phyloP scores from a whole-genome alignment of 2,113 vertebrate species.

The Hystrix brachyura region DNA sequence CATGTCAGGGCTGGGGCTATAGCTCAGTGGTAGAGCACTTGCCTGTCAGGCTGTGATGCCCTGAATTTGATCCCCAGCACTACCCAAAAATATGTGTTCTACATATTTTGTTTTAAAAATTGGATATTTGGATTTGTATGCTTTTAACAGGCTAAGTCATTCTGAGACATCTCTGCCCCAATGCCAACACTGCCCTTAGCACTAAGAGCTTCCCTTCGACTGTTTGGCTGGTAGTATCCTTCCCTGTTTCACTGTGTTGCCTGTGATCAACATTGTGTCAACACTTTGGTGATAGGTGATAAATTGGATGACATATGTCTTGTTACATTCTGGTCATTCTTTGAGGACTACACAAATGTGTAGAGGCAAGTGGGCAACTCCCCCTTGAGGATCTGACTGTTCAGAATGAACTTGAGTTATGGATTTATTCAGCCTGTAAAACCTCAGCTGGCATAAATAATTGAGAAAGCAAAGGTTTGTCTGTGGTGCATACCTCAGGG shows the following conservation, averaged over 20 bases:
- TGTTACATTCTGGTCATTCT: constrained; percentile 82
- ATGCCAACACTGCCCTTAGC: background rate
- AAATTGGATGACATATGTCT: constrained; percentile 88
- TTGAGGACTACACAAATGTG: constrained; percentile 78
- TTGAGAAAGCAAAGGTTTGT: constrained; percentile 93
- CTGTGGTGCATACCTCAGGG: constrained; percentile 89
- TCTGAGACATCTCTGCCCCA: background rate
- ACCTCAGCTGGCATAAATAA: constrained; percentile 94
- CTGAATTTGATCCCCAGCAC: background rate
- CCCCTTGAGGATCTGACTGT: constrained; percentile 83
- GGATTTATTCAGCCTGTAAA: constrained; percentile 93
- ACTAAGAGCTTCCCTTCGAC: background rate
- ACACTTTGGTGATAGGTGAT: constrained; percentile 77
- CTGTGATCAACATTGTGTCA: constrained; percentile 39
- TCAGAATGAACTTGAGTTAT: constrained; percentile 92
- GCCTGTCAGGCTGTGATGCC: background rate
- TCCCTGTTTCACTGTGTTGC: background rate
- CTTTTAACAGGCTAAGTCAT: background rate
- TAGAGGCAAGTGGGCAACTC: constrained; percentile 88
- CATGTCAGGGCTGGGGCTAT: background rate
- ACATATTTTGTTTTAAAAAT: constrained; percentile 35
- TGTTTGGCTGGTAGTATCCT: background rate
- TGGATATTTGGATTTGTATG: constrained; percentile 27
- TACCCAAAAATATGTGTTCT: background rate
- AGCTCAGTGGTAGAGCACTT: background rate